Evolutionary conservation across 2,797 vertebrate species (phyloP), one percentile per base, ranked within the genome.

Genomic region (Manis pentadactyla): DNA sequence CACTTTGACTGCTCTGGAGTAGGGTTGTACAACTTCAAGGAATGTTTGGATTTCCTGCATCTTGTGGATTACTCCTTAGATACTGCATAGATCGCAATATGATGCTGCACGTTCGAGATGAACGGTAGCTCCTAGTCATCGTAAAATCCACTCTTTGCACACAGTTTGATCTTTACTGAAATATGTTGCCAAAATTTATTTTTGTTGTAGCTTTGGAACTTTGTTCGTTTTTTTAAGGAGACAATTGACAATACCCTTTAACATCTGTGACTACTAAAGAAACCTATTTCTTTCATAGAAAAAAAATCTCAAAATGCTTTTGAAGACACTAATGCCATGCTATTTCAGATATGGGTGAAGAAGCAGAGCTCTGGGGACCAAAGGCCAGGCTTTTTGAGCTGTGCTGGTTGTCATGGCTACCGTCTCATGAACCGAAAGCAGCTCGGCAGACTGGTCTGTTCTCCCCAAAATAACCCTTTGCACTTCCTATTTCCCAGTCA

Each of bases 1-100:
- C 99, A 99, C 98, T 99, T 99, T 99, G 98, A 98, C 98, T 98
- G 99, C 98, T 99, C 98, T 93, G 98, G 98, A 98, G 99, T 99
- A 99, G 98, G 98, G 98, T 97, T 99, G 99, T 99, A 98, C 98
- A 98, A 98, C 98, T 98, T 97, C 95, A 97, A 98, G 96, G 98
- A 98, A 93, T 97, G 98, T 99, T 98, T 99, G 98, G 98, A 98
- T 98, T 98, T 98, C 98, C 98, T 97, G 98, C 98, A 98, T 97
- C 97, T 98, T 97, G 93, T 97, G 96, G 97, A 97, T 98, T 97
- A 97, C 97, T 97, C 95, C 87, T 97, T 96, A 97, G 97, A 96
- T 97, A 93, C 97, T 84, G 92, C 97, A 90, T 97, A 96, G 98
- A 97, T 98, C 90, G 98, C 98, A 98, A 98, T 98, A 98, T 96